A percentile compares a stretch with the other conserved stretches of the same genome.
Evolutionary conservation across 2,113 vertebrate species (phyloP).

Genomic region (Phrynocephalus versicolor): DNA sequence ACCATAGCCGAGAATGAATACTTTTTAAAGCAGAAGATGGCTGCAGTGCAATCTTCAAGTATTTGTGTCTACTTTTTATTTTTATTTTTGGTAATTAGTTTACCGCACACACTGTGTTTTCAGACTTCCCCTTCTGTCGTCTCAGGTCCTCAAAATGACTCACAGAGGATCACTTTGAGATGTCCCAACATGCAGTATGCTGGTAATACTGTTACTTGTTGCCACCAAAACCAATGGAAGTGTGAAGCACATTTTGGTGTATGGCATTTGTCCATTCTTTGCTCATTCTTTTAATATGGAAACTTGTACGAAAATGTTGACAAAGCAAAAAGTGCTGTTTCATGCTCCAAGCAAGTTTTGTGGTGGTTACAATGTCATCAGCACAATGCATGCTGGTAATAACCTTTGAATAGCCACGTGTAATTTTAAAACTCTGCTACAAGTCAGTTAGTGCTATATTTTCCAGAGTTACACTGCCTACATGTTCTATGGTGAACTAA

Average conservation of each 20-base stretch:
- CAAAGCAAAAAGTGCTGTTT: not conserved
- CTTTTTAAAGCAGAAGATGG: too few species aligned
- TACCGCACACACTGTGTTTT: not conserved
- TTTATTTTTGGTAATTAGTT: not conserved
- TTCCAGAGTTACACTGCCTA: not conserved
- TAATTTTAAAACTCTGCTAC: not conserved
- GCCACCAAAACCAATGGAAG: not conserved
- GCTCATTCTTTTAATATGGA: not conserved
- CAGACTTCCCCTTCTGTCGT: constrained; percentile 28
- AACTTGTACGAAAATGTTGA: not conserved
- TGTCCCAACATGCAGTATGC: not conserved
- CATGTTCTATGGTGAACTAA: not conserved
- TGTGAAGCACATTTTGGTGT: constrained; percentile 2
- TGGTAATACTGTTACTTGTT: not conserved
- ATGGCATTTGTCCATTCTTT: not conserved
- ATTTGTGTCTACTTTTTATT: not conserved
- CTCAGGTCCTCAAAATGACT: constrained; percentile 18
- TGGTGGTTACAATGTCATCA: not conserved
- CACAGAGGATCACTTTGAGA: constrained; percentile 21
- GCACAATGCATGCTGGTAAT: rapidly evolving
- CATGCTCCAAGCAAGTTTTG: constrained; percentile 25
- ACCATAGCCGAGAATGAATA: not conserved
- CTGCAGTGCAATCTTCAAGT: not conserved
- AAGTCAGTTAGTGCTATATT: not conserved
- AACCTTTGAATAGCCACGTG: not conserved